Base-by-base conservation (phyloP, 1,140 invertebrate genomes). In the Diprion similis region DNA sequence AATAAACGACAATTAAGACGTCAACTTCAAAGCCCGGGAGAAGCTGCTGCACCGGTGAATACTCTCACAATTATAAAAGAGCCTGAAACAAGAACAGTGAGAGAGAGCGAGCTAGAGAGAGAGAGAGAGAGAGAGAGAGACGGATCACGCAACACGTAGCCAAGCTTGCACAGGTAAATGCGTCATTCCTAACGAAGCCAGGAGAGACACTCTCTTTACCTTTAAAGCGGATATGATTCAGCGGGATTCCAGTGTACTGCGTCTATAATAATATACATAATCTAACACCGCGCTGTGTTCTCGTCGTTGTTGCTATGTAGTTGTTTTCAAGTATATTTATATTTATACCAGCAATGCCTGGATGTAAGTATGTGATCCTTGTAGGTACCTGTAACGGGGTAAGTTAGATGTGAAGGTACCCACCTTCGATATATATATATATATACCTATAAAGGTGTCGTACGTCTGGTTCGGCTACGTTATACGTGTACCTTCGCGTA, bases 141-240 rank as follows among this genome's bases (percentile, higher is more conserved):
- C 2, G 24, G 24, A 37, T 37, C 24, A 37, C 24, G 24, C 24
- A 37, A 37, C 24, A 37, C 24, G 24, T 37, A 37, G 24, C 2
- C 24, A 37, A 37, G 24, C 24, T 6, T 3, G 24, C 67, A 18
- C 45, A 70, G n/a, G 10, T 46, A 11, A 46, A 51, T 24, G 10
- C 69, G 48, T 70, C 46, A 51, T 37, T 17, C 24, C 24, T 37
- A 37, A 37, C 24, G 24, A 37, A 37, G 24, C 24, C 69, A 37
- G 17, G 46, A 46, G 9, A 47, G 69, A 48, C 19, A 46, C 2
- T 37, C 69, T 47, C 17, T 11, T 51, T 46, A 10, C 67, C 67
- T 37, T 68, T 24, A 68, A 24, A 37, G 69, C 69, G 69, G 69
- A 59, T 59, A 59, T 59, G 51, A 59, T 59, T 59, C 51, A 59